Evolutionary conservation across 2,113 vertebrate species (phyloP).

Genomic region (Corythaeola cristata): DNA sequence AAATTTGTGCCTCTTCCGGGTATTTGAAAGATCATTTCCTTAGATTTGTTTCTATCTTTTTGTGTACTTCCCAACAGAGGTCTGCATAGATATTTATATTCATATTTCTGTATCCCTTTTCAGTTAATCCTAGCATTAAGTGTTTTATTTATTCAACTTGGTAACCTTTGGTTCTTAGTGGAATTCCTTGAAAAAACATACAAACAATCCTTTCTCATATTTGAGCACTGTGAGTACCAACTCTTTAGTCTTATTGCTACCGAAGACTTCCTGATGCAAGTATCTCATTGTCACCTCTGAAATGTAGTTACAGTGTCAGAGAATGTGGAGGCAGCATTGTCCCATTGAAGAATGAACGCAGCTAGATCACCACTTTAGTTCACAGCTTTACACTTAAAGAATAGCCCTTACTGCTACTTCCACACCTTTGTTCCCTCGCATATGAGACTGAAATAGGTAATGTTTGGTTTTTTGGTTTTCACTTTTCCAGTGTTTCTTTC

Average conservation of each 20-base stretch:
- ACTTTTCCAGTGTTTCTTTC: not conserved
- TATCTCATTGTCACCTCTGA: not conserved
- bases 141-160: not conserved
- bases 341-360: not conserved
- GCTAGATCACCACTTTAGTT: not conserved
- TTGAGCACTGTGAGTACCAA: not conserved
- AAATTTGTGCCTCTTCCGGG: not conserved
- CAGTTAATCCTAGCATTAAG: not conserved
- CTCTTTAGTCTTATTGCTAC: not conserved
- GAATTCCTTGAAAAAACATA: not conserved
- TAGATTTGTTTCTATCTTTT: not conserved
- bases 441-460: not conserved
- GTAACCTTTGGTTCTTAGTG: not conserved
- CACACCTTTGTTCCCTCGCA: not conserved
- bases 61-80: not conserved
- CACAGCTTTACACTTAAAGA: not conserved
- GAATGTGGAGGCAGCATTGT: constrained; percentile 53
- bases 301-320: constrained; percentile 20
- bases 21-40: not conserved
- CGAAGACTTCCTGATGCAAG: not conserved
- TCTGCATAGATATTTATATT: not conserved
- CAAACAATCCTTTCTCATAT: not conserved
- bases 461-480: not conserved
- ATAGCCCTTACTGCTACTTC: not conserved
- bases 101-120: not conserved